phyloP scores from a whole-genome alignment of 2,113 vertebrate genomes.

The Chionodraco myersi region DNA sequence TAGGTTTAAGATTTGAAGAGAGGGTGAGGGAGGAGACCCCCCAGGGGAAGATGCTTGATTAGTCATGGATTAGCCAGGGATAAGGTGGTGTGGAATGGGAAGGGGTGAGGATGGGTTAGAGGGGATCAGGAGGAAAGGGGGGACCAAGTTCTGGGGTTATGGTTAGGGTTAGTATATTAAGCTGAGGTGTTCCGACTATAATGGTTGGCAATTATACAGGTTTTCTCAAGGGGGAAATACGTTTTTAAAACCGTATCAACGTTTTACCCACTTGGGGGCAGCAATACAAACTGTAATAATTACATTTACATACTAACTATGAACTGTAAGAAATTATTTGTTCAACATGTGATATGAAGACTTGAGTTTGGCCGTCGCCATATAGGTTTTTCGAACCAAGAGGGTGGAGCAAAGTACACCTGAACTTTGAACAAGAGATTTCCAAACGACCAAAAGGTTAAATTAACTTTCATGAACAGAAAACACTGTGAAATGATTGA shows the following conservation, averaged over 20 bases:
- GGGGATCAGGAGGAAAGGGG: constrained; percentile 31
- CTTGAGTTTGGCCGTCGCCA: too few species aligned
- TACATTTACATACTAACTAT: background rate
- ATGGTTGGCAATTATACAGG: background rate
- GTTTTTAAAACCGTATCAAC: background rate
- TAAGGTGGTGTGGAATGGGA: constrained; percentile 13
- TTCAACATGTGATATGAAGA: too few species aligned
- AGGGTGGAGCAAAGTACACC: too few species aligned
- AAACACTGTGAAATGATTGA: too few species aligned
- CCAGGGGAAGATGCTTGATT: constrained; percentile 46
- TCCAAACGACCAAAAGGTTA: too few species aligned
- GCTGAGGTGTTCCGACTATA: background rate
- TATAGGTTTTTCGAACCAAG: too few species aligned
- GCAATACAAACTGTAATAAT: background rate
- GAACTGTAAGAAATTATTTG: background rate
- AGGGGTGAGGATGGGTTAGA: constrained; percentile 22
- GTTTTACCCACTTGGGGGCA: background rate
- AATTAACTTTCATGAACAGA: too few species aligned
- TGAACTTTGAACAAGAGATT: too few species aligned
- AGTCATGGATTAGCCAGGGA: constrained; percentile 57
- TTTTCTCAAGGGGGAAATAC: background rate
- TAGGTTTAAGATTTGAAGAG: constrained; percentile 65
- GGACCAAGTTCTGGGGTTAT: constrained; percentile 6
- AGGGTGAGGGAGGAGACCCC: constrained; percentile 31
- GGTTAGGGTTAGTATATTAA: constrained; percentile 1